Evolutionary conservation across 2,888 invertebrate species (phyloP).

Genomic region (Phaonia tiefii): DNA sequence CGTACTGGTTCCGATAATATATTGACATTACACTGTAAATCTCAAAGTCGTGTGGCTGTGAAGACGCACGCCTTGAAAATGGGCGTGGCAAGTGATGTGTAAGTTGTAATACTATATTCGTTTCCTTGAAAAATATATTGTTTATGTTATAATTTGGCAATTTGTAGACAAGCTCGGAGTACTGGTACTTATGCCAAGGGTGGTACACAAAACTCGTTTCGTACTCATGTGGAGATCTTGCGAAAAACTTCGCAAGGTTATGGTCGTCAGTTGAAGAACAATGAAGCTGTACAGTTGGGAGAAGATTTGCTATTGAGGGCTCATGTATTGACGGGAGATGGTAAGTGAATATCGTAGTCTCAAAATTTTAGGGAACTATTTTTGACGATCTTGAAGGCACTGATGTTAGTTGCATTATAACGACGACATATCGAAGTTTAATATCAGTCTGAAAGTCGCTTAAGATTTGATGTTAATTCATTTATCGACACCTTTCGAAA

Average conservation of each 20-base stretch:
- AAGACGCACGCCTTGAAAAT: conserved; percentile 81
- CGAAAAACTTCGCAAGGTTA: conserved; percentile 81
- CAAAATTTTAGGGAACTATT: no score
- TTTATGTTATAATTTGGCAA: not conserved
- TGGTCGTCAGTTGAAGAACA: conserved; percentile 81
- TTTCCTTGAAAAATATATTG: not conserved
- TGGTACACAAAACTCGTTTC: conserved; percentile 82
- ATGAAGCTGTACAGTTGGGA: conserved; percentile 82
- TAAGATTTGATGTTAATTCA: no score
- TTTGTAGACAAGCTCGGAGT: conserved; percentile 77
- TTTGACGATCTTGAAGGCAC: no score
- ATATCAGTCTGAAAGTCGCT: no score
- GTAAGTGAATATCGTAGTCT: no score
- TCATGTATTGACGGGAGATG: conserved; percentile 82
- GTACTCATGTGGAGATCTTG: conserved; percentile 82
- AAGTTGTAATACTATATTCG: conserved; percentile 66
- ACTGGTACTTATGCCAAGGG: conserved; percentile 81
- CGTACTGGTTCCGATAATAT: conserved; percentile 82
- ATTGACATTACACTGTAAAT: conserved; percentile 82
- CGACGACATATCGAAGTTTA: no score
- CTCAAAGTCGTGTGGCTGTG: conserved; percentile 82
- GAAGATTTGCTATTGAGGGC: conserved; percentile 83
- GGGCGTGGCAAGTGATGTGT: conserved; percentile 80
- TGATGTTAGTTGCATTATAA: no score
- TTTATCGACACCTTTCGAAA: no score